These are phyloP conservation scores for Branchellion lobata DNA, from an alignment of 2,888 invertebrate species.

Conservation along the genomic window DNA sequence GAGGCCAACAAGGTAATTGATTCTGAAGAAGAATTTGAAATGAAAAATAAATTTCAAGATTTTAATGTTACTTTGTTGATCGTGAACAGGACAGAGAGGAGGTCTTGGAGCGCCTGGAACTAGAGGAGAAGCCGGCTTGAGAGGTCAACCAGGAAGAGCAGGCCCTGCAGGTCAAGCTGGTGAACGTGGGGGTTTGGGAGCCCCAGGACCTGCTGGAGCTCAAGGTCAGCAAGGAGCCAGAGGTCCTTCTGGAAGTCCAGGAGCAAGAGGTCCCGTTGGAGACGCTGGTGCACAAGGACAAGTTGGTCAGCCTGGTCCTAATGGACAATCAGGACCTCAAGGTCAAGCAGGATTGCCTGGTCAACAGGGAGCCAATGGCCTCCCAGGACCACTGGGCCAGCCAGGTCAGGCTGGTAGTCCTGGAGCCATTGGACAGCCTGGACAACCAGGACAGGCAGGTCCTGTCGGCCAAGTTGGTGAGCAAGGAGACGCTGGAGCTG, in stretches of 20 bases:
- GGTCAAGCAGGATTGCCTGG: conserved; percentile 18
- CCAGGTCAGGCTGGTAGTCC: neutral
- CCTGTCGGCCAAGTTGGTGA: conserved; percentile 38
- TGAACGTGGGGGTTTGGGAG: conserved; percentile 64
- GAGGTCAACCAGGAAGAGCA: conserved; percentile 35
- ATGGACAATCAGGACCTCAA: conserved; percentile 5
- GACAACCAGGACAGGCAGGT: neutral
- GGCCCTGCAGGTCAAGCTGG: conserved; percentile 64
- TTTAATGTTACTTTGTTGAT: neutral
- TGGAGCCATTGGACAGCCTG: neutral
- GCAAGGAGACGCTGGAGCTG: conserved; percentile 32
- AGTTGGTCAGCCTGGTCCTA: conserved; percentile 6
- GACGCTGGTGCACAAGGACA: neutral
- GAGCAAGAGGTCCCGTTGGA: conserved; percentile 16
- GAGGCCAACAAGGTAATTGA: neutral
- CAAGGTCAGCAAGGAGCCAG: conserved; percentile 1
- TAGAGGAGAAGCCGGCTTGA: conserved; percentile 45
- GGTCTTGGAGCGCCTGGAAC: conserved; percentile 48
- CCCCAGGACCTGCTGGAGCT: conserved; percentile 41
- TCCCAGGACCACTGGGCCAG: neutral
- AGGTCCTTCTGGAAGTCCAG: conserved; percentile 27
- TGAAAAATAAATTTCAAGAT: neutral
- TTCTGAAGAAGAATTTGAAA: neutral
- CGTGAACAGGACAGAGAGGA: conserved; percentile 38
- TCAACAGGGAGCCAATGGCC: neutral